Conservation (phyloP, 1,140 invertebrate genomes). For the Solen grandis region DNA sequence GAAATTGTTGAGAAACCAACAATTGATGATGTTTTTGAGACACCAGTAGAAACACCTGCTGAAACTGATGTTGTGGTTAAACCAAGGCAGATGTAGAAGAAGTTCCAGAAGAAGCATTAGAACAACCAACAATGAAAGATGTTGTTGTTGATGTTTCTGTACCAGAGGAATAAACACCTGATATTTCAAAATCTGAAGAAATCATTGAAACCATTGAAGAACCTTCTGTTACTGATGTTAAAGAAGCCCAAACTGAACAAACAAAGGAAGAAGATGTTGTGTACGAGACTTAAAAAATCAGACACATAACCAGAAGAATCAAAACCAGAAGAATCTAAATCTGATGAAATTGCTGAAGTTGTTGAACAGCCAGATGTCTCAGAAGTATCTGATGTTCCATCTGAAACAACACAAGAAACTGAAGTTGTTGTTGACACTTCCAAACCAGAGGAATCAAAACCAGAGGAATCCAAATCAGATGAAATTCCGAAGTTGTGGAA, state of each 20-base stretch:
- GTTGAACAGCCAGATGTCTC: constrained; percentile 52
- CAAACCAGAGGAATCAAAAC: constrained; percentile 48
- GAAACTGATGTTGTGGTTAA: constrained; percentile 5
- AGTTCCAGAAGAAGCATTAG: constrained; percentile 20
- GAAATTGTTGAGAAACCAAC: constrained; percentile 35
- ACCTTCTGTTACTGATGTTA: constrained; percentile 49
- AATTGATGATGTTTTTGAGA: constrained; percentile 19
- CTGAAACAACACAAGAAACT: constrained; percentile 40
- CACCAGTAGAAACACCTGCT: constrained; percentile 14
- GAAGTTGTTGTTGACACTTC: constrained; percentile 55
- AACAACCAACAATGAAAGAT: constrained; percentile 51
- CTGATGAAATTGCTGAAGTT: constrained; percentile 58
- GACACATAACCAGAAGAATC: constrained; percentile 22
- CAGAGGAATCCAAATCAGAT: constrained; percentile 58
- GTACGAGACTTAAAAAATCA: too few species aligned
- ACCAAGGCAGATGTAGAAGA: constrained; percentile 56
- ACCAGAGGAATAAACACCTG: constrained; percentile 51
- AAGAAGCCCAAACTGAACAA: constrained; percentile 50
- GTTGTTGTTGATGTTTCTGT: constrained; percentile 48
- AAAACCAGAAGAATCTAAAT: constrained; percentile 56
- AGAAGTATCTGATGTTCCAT: constrained; percentile 42
- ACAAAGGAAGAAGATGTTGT: constrained; percentile 39
- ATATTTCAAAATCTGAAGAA: constrained; percentile 55
- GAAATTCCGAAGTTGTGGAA: constrained; percentile 16
- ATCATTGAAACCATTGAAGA: constrained; percentile 23